A percentile compares a stretch with the other conserved stretches of the same genome.
These are phyloP conservation scores for Campoletis sonorensis DNA, from an alignment of 1,140 invertebrate genomes.

Conservation along the genomic window DNA sequence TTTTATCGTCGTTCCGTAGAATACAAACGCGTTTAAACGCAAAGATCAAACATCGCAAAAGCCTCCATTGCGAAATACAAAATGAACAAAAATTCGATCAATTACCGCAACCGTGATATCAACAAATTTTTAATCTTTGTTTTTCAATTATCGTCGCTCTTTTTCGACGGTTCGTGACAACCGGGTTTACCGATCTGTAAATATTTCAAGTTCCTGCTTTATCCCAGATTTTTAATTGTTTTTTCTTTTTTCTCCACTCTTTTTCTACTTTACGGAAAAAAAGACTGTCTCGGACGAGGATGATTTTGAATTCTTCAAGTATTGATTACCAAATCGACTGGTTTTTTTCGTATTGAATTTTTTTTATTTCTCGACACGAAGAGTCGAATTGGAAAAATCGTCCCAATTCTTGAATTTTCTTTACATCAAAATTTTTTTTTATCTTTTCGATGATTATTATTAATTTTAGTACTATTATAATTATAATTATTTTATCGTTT, in stretches of 20 bases:
- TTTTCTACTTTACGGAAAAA: conserved; percentile 15
- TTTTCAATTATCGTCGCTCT: background rate
- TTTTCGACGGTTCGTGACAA: too few species aligned
- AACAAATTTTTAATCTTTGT: background rate
- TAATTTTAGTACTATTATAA: too few species aligned
- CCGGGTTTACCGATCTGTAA: background rate
- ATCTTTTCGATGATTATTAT: too few species aligned
- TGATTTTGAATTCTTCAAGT: too few species aligned
- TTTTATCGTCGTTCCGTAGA: background rate
- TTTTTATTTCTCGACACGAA: too few species aligned
- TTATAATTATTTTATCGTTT: too few species aligned
- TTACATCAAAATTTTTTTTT: too few species aligned
- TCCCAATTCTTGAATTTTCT: too few species aligned
- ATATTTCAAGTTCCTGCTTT: conserved; percentile 12
- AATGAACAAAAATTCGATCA: background rate
- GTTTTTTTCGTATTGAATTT: too few species aligned
- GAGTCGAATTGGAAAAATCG: too few species aligned
- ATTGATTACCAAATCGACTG: too few species aligned
- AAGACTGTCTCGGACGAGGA: background rate
- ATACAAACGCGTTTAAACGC: conserved; percentile 22
- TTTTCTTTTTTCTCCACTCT: background rate
- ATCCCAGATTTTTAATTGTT: background rate
- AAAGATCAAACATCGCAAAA: conserved; percentile 5
- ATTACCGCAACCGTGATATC: background rate
- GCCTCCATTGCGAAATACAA: background rate